Evolutionary conservation across 2,113 vertebrate genomes (phyloP).

Genomic region (Aix galericulata): DNA sequence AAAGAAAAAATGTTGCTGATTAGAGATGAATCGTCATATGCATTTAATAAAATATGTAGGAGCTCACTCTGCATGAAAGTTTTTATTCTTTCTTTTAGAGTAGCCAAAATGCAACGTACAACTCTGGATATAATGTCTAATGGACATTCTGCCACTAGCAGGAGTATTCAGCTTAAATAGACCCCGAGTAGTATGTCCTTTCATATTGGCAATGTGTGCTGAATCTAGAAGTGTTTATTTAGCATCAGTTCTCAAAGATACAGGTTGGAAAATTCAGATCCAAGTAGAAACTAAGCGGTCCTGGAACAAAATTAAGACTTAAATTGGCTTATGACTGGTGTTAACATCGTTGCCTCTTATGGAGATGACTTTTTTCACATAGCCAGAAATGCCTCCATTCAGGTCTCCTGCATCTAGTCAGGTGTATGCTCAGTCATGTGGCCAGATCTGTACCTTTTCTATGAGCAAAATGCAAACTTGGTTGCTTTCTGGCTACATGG

Average conservation of each 20-base stretch:
- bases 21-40: neutral
- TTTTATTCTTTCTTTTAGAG: conserved; percentile 4
- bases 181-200: neutral
- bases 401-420: neutral
- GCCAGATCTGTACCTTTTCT: neutral
- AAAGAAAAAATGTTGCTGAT: neutral
- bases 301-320: neutral
- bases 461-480: neutral
- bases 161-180: neutral
- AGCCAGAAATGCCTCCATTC: neutral
- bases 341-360: neutral
- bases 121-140: neutral
- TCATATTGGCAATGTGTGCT: neutral
- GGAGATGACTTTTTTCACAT: neutral
- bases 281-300: neutral
- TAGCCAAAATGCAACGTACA: neutral
- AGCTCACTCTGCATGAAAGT: neutral
- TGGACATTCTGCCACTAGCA: neutral
- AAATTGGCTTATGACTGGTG: neutral
- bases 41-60: neutral
- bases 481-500: neutral
- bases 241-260: neutral
- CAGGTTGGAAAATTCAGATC: neutral
- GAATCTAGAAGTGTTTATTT: neutral
- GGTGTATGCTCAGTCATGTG: neutral